Evolutionary conservation across 2,113 vertebrate genomes (phyloP), one percentile per base, ranked within the genome.

Genomic region (Nansenia antarctica): DNA sequence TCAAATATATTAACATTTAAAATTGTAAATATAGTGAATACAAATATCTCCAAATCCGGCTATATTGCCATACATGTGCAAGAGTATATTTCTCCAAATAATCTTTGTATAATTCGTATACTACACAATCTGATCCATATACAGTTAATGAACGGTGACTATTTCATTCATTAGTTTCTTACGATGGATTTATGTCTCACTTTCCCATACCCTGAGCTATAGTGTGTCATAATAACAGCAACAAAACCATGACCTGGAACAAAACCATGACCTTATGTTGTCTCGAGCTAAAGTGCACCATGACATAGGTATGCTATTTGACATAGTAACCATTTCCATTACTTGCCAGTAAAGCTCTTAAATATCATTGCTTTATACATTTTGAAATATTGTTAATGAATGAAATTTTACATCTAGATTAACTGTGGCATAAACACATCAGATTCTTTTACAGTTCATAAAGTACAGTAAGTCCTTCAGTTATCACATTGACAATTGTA

Each of bases 1-100:
- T 85, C 76, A 86, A 86, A 83, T 86, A 88, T 86, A 84, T 74
- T 42, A 88, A 90, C 89, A 90, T 86, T 81, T 81, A 89, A 71
- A 70, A 83, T 85, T 66, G 67, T 82, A 82, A 78, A 85, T 88
- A 87, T 72, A 84, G 71, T 88, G 84, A 85, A 77, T 89, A 88
- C 80, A 90, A 90, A 90, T 82, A 85, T 80, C 67, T 75, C 71
- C 70, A 81, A 77, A 81, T 81, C 75, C 78, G 80, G 80, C 59
- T 86, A 85, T 81, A 79, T 72, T 34, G 69, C 37, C 52, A 78
- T 86, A 73, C 77, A 76, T 89, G 79, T 87, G 80, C 81, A 82
- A 79, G 72, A 82, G 72, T 83, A 77, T 69, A 81, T 70, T 69
- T 86, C 57, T 26, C 57, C 72, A 69, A 66, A 72, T 76, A 22